Evolutionary conservation across 2,113 vertebrate genomes (phyloP), one percentile per base, ranked within the genome.

Genomic region (Microtus oregoni): DNA sequence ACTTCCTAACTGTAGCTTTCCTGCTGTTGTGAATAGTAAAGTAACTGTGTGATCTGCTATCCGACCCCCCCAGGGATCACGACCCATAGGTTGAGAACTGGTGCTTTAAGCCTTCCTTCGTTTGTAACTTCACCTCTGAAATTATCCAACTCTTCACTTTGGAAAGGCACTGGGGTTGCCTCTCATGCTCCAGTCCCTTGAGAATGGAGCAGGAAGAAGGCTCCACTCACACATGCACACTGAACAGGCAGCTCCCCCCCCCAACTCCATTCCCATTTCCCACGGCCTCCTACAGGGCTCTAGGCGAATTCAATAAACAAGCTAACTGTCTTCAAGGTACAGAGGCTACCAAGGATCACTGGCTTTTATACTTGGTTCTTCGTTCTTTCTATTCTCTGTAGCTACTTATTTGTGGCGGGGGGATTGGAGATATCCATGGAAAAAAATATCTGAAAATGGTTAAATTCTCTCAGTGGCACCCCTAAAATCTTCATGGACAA

Each of bases 41-140:
- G 32, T 19, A 4, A 38, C 4, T 58, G 12, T 38, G 11, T 58
- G 78, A 38, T 24, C 52, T 38, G 78, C 12, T n/a, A 3, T 7
- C 78, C 5, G 3, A 8, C 17, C 17, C 70, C n/a, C n/a, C 19
- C 8, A 4, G 52, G 20, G 78, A 11, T 24, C 2, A 3, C 0
- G 3, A 38, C 55, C 55, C 22, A 38, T 22, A 82, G 35, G 35
- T 13, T 15, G 55, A 61, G 22, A 61, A 82, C 55, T 13, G 2
- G 0, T 47, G 6, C 12, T 10, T 0, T 0, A 32, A 44, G 44
- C 47, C 70, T n/a, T 52, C 44, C 70, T n/a, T 61, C n/a, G 11
- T 11, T 38, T 82, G 17, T 41, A 73, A 75, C 14, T 32, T 19
- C 28, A 22, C 70, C 72, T 61, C 1, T 89, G 78, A 75, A 58